Percentiles rank a stretch among this genome's conserved stretches.
These are phyloP conservation scores for Diarsia dahlii DNA, from an alignment of 2,888 invertebrate genomes.

Conservation along the genomic window DNA sequence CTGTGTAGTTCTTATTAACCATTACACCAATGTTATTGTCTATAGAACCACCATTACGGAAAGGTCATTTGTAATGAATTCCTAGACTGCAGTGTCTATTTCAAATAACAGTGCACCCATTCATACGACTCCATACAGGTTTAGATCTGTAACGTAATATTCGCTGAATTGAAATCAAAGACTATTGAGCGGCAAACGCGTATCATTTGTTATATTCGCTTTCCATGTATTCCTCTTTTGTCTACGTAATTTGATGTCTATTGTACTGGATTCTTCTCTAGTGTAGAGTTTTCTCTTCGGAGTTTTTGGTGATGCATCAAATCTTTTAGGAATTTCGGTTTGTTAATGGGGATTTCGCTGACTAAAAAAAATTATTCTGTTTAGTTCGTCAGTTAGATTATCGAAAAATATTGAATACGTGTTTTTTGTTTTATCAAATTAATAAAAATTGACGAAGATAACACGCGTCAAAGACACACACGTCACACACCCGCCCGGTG, in stretches of 20 bases:
- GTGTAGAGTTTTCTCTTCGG: not conserved
- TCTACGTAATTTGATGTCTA: slow-evolving; percentile 23
- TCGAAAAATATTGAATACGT: too few relatives aligned
- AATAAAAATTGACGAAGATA: too few relatives aligned
- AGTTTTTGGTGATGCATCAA: not conserved
- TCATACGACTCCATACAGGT: slow-evolving; percentile 1
- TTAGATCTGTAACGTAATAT: slow-evolving; percentile 38
- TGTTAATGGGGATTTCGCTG: too few relatives aligned
- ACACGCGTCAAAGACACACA: too few relatives aligned
- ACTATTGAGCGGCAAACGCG: slow-evolving; percentile 23
- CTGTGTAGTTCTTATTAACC: not conserved
- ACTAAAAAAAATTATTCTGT: too few relatives aligned
- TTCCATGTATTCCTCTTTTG: slow-evolving; percentile 7
- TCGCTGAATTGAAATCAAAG: slow-evolving; percentile 31
- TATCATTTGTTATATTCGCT: slow-evolving; percentile 10
- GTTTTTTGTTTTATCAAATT: too few relatives aligned
- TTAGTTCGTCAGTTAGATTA: too few relatives aligned
- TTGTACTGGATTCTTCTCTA: slow-evolving; percentile 5
- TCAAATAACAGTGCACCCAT: slow-evolving; percentile 33
- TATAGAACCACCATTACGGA: not conserved
- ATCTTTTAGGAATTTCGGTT: not conserved
- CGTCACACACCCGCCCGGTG: too few relatives aligned
- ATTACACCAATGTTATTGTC: not conserved
- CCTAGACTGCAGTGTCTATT: slow-evolving; percentile 22
- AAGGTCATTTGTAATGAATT: slow-evolving; percentile 7